Evolutionary conservation across 2,113 vertebrate species (phyloP), one percentile per base, ranked within the genome.

Genomic region (Lycaon pictus): DNA sequence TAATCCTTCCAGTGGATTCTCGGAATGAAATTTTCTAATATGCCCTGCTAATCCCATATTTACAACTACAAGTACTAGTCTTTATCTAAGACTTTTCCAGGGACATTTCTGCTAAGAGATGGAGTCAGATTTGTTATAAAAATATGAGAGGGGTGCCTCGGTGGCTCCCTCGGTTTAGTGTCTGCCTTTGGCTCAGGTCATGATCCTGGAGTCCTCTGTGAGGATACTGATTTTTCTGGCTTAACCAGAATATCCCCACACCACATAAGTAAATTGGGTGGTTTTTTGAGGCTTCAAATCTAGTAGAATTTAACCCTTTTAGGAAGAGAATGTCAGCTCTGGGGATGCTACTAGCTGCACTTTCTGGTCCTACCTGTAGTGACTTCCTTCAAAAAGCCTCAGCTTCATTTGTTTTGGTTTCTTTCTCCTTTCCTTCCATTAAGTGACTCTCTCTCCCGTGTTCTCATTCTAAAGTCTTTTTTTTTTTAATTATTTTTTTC

Each of bases 81-180:
- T 90, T 27, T 51, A 32, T 53, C 15, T 89, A 62, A 94, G 25
- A 85, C 13, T 80, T 84, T n/a, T 22, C 15, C 2, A 63, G 43
- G 35, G 4, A 0, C 17, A 71, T 71, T 96, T 88, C 35, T 77
- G 19, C 43, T 51, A 7, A 11, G 43, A 74, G 11, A 88, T 79
- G 23, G 13, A 43, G 3, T n/a, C n/a, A 76, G 19, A 62, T 90
- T 91, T 96, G 15, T 84, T 85, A 84, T 51, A 81, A 80, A 96
- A 96, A 71, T 72, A 55, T 43, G 43, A 43, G 7, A 43, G 43
- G 43, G 1, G 43, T 7, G 43, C 43, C 43, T 43, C 43, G 7
- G 6, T 43, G 43, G 43, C 43, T 43, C 7, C 43, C 43, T 43
- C 43, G 43, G 43, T 43, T 43, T 43, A 43, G 43, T 43, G 7